Conservation (phyloP, 2,888 invertebrate genomes). For the Exephanes ischioxanthus region DNA sequence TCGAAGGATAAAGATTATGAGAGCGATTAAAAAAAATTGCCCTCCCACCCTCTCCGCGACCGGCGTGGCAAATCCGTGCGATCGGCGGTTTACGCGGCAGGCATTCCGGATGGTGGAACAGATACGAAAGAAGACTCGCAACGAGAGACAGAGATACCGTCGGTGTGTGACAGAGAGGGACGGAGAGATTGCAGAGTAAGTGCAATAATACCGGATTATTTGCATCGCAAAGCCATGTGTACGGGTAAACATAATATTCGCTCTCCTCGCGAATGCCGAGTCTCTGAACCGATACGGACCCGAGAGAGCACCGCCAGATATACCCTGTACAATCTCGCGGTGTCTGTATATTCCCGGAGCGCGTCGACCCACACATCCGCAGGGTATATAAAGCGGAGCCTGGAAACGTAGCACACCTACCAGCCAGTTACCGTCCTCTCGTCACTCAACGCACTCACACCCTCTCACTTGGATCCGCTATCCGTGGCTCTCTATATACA, state of each 20-base stretch:
- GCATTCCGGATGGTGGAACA: slow-evolving; percentile 65
- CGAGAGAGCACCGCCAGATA: slow-evolving; percentile 77
- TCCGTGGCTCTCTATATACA: neutral
- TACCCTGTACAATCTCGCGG: slow-evolving; percentile 26
- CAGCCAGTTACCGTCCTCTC: slow-evolving; percentile 13
- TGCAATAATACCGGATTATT: slow-evolving; percentile 85
- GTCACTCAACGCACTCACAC: slow-evolving; percentile 40
- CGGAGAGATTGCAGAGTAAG: slow-evolving; percentile 80
- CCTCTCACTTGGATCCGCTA: neutral
- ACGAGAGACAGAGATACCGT: slow-evolving; percentile 61
- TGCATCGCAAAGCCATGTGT: slow-evolving; percentile 84
- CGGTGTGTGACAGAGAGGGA: slow-evolving; percentile 49
- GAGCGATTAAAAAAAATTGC: slow-evolving; percentile 9
- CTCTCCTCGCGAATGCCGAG: slow-evolving; percentile 79
- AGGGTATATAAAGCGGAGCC: neutral
- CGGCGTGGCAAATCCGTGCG: neutral
- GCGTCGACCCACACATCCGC: slow-evolving; percentile 60
- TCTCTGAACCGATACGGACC: slow-evolving; percentile 80
- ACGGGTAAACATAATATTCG: slow-evolving; percentile 85
- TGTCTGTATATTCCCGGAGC: slow-evolving; percentile 50
- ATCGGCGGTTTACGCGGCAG: slow-evolving; percentile 23
- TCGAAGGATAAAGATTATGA: slow-evolving; percentile 8
- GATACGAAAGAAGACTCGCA: slow-evolving; percentile 63
- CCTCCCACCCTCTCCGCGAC: neutral
- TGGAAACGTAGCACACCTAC: slow-evolving; percentile 7